These are phyloP conservation scores for Mystacides longicornis DNA, from an alignment of 2,888 invertebrate species.

Conservation along the genomic window DNA sequence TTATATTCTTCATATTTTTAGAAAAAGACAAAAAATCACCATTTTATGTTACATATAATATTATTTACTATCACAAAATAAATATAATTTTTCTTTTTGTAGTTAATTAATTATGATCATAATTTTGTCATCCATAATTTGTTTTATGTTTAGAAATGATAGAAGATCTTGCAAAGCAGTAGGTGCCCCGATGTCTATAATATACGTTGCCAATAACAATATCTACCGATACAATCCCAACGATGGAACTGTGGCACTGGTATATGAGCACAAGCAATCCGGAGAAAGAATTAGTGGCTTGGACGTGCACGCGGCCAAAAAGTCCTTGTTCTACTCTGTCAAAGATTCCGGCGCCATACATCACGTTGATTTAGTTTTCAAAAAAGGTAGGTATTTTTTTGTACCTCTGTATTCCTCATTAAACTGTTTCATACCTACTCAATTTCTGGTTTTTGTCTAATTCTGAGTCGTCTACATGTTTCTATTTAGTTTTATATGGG, in stretches of 20 bases:
- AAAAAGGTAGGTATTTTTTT: too few relatives aligned
- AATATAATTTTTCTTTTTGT: too few relatives aligned
- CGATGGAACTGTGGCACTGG: conserved; percentile 32
- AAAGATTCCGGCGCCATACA: conserved; percentile 39
- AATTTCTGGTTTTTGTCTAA: too few relatives aligned
- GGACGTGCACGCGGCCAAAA: conserved; percentile 42
- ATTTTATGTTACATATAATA: not conserved
- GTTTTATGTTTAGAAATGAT: conserved; percentile 42
- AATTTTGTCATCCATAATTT: not conserved
- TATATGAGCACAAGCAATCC: conserved; percentile 40
- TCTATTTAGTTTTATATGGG: too few relatives aligned
- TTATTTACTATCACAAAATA: not conserved
- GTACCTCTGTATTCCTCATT: too few relatives aligned
- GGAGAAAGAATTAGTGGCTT: conserved; percentile 46
- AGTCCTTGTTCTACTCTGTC: conserved; percentile 44
- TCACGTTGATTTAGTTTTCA: conserved; percentile 35
- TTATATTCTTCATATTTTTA: not conserved
- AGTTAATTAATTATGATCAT: too few relatives aligned
- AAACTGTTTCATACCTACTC: too few relatives aligned
- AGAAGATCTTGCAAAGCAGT: conserved; percentile 60
- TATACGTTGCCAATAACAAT: conserved; percentile 50
- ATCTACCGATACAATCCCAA: conserved; percentile 40
- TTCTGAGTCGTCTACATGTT: too few relatives aligned
- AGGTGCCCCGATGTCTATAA: conserved; percentile 45
- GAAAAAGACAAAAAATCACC: not conserved